Percentiles rank a stretch among this genome's conserved stretches.
phyloP scores from a whole-genome alignment of 2,113 vertebrate genomes.

The Rhizomys pruinosus region DNA sequence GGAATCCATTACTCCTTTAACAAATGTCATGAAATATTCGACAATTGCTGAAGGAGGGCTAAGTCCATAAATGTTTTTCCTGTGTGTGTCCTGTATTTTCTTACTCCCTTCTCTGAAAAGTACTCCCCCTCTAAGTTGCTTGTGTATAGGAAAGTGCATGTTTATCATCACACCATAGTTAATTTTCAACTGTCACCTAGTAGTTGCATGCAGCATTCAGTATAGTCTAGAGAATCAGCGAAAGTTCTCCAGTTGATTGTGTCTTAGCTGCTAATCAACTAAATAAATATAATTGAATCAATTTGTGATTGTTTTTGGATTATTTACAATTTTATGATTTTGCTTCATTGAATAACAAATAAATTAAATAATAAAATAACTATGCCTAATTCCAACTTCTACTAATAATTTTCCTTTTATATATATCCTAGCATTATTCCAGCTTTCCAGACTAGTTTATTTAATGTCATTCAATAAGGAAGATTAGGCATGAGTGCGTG shows the following conservation, averaged over 20 bases:
- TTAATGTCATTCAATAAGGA: neutral
- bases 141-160: neutral
- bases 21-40: neutral
- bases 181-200: neutral
- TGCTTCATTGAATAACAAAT: neutral
- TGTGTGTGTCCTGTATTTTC: neutral
- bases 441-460: neutral
- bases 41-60: neutral
- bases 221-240: constrained; percentile 6
- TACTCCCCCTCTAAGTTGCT: neutral
- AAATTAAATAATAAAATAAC: neutral
- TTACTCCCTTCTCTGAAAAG: neutral
- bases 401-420: neutral
- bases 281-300: constrained; percentile 1
- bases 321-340: constrained; percentile 8
- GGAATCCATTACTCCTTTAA: neutral
- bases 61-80: neutral
- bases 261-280: neutral
- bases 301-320: neutral
- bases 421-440: neutral
- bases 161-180: neutral
- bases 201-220: neutral
- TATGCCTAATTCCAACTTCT: neutral
- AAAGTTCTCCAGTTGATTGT: neutral
- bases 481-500: neutral